Evolutionary conservation across 2,888 invertebrate species (phyloP).

Genomic region (Sesia bembeciformis): DNA sequence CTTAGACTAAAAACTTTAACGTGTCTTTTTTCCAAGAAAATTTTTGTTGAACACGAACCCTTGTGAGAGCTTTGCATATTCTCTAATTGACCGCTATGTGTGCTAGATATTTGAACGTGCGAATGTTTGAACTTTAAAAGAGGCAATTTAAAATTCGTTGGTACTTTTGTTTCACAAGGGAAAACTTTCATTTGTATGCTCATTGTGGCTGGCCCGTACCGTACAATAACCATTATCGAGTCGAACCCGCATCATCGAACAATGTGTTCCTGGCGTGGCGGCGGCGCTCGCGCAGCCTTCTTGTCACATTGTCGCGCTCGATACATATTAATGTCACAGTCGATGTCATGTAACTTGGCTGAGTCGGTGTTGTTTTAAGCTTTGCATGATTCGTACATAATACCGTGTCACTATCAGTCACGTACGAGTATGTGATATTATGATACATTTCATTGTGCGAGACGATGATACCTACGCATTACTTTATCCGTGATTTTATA

Average conservation of each 20-base stretch:
- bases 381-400: too few species aligned
- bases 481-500: too few species aligned
- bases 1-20: too few species aligned
- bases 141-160: slow-evolving; percentile 8
- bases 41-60: too few species aligned
- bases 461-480: too few species aligned
- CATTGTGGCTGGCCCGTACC: slow-evolving; percentile 32
- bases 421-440: too few species aligned
- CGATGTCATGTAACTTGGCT: not conserved
- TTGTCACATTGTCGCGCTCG: slow-evolving; percentile 30
- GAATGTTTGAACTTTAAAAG: not conserved
- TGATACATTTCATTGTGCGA: too few species aligned
- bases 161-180: slow-evolving; percentile 18
- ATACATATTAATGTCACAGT: slow-evolving; percentile 54
- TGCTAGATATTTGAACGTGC: not conserved
- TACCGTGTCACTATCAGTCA: too few species aligned
- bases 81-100: not conserved
- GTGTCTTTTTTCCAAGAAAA: too few species aligned
- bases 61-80: too few species aligned
- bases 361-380: too few species aligned
- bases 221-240: slow-evolving; percentile 21
- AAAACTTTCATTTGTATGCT: slow-evolving; percentile 56
- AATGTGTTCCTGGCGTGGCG: slow-evolving; percentile 32
- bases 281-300: slow-evolving; percentile 55
- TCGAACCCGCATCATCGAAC: slow-evolving; percentile 47